These are phyloP conservation scores for Corythornis leucogaster DNA, from an alignment of 2,797 vertebrate species.

Conservation along the genomic window DNA sequence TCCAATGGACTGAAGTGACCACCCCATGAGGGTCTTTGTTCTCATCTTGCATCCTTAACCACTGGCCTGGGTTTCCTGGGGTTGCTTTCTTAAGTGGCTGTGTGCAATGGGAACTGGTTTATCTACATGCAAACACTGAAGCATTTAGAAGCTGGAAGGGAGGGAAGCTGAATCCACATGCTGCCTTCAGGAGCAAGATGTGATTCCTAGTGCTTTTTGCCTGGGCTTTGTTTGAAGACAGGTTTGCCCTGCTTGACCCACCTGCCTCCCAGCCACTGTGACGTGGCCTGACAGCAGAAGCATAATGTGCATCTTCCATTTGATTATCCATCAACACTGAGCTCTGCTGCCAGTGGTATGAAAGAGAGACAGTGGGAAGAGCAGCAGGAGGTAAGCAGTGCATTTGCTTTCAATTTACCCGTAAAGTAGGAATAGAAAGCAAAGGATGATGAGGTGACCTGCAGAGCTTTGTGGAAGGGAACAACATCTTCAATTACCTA, in stretches of 20 bases:
- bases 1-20: background rate
- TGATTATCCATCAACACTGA: background rate
- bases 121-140: background rate
- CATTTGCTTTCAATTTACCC: background rate
- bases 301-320: background rate
- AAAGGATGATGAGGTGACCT: constrained; percentile 7
- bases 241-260: background rate
- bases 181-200: background rate
- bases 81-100: background rate
- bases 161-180: background rate
- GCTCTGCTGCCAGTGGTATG: background rate
- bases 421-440: background rate
- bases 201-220: background rate
- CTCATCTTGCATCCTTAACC: background rate
- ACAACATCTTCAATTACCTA: constrained; percentile 34
- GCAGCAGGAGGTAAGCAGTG: background rate
- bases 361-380: background rate
- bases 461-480: constrained; percentile 14
- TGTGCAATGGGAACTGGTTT: background rate
- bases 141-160: background rate
- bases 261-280: background rate
- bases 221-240: background rate
- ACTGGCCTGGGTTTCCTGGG: background rate
- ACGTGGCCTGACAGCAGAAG: background rate
- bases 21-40: accelerated